Conservation (phyloP, 2,113 vertebrate species). For the Phyllostomus discolor region DNA sequence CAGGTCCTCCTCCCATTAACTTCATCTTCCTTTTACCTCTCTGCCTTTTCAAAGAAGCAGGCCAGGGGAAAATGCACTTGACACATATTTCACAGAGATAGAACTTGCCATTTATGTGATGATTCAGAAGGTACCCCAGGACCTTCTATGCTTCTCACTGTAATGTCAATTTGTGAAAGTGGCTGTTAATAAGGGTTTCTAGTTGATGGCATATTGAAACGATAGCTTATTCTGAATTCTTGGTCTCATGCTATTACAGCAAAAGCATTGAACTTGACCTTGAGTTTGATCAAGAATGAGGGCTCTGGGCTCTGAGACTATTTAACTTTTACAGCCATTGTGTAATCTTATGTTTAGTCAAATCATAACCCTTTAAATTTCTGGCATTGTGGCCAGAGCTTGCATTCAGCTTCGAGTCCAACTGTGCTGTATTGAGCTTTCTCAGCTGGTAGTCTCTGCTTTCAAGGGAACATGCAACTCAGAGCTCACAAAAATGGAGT, state of each 20-base stretch:
- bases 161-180: conserved; percentile 23
- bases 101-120: not conserved
- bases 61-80: not conserved
- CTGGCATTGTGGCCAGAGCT: not conserved
- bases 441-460: conserved; percentile 22
- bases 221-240: not conserved
- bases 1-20: not conserved
- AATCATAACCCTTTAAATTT: not conserved
- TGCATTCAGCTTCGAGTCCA: not conserved
- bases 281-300: not conserved
- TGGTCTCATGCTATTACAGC: not conserved
- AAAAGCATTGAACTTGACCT: not conserved
- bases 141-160: not conserved
- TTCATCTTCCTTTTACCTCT: not conserved
- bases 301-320: not conserved
- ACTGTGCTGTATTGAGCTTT: not conserved
- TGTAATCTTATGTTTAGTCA: not conserved
- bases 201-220: not conserved
- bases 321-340: not conserved
- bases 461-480: conserved; percentile 39
- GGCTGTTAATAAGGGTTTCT: not conserved
- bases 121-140: not conserved
- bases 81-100: not conserved
- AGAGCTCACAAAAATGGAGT: conserved; percentile 16
- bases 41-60: not conserved